Evolutionary conservation across 2,888 invertebrate species (phyloP), one percentile per base, ranked within the genome.

Genomic region (Branchellion lobata): DNA sequence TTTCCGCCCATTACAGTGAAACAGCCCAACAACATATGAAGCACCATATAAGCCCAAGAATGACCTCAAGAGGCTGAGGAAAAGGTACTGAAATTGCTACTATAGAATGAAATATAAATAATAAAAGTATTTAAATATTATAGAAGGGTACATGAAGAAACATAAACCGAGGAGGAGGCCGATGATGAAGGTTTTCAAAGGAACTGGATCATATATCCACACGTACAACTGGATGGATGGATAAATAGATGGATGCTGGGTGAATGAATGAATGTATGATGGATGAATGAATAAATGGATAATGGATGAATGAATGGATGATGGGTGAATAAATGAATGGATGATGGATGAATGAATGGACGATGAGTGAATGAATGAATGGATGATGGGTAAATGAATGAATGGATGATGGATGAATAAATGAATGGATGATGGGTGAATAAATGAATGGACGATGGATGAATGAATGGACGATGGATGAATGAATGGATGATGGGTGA

Each of bases 151-250:
- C 31, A 51, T 27, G 31, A 21, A 29, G n/a, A 27, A 78, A 78
- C 21, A 75, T 81, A 69, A 83, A 87, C 87, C 86, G 83, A 90
- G 87, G n/a, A 88, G 83, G 47, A 88, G 91, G n/a, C 97, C 97
- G 85, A 94, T 93, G 83, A 96, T 90, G 93, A 96, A 96, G 68
- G 88, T 89, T 84, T 87, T 88, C 31, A 88, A 84, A 61, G 96
- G 95, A 87, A 96, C 94, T 0, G 97, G 96, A 88, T 97, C 96
- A 88, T 95, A 98, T 82, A 97, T 93, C 97, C 97, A 98, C 33
- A 97, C 96, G 88, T 94, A 98, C 0, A 96, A 82, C 86, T 86
- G 84, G 0, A 51, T 40, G 65, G 5, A 34, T 27, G 34, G 24
- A 57, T 71, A 21, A 34, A 31, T 27, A 33, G 31, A 33, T 31